Base-by-base conservation (phyloP, 2,113 vertebrate species). In the Gallinago undulata region DNA sequence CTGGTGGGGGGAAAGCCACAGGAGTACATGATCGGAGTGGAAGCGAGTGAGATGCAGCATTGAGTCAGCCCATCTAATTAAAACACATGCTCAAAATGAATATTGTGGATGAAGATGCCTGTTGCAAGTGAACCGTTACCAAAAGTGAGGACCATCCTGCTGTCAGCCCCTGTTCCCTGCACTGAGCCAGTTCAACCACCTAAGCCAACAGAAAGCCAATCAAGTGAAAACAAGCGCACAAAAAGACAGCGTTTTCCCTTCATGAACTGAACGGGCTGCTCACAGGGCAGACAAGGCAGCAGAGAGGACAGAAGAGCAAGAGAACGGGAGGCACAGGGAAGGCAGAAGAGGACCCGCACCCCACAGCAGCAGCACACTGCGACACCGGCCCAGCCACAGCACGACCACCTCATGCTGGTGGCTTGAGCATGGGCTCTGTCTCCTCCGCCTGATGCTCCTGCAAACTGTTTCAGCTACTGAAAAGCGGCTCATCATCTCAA, bases 381-480 rank as follows among this genome's bases (percentile, higher is more conserved):
- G 4, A 27, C 51, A 13, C 17, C 2, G 53, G 50, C 77, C 78
- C 77, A 39, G 45, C 51, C 15, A 1, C 19, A 77, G 43, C 57
- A 16, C 63, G 39, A 13, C 55, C 11, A 1, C 6, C 8, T 69
- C 23, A 4, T 3, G 2, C 24, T 13, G 5, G 2, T 8, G 24
- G 50, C 8, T 1, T 39, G 39, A 5, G 7, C 10, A 6, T 0
- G 1, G 15, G 45, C 59, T 33, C 53, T 1, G 0, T 3, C 9
- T 39, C 35, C 68, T 53, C 35, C 2, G 0, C 45, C 45, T 13
- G 19, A 18, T 0, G 0, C 11, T 76, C n/a, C 70, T 48, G n/a
- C 63, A 50, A 37, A 39, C 7, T 3, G 25, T 17, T 53, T 43
- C 8, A 69, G 28, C 18, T 4, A 41, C 9, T 45, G 45, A 48